Evolutionary conservation across 2,113 vertebrate genomes (phyloP).

Genomic region (Cephalopholis sonnerati): DNA sequence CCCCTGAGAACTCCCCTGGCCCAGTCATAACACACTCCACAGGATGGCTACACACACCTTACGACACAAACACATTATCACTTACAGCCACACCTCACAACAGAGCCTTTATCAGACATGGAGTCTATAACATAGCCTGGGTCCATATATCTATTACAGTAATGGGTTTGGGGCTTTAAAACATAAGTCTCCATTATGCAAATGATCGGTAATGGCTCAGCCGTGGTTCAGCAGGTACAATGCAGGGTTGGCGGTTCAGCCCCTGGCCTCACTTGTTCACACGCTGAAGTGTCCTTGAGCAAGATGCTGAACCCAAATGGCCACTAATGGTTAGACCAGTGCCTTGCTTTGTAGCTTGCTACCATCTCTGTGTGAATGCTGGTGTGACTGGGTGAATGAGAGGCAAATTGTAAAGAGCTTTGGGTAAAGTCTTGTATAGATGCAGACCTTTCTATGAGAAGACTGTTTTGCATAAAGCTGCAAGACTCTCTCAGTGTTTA

Average conservation of each 20-base stretch:
- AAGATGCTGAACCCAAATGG: neutral
- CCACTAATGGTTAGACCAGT: neutral
- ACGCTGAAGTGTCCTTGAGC: neutral
- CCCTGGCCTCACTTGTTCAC: neutral
- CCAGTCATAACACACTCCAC: constrained; percentile 43
- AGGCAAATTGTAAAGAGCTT: neutral
- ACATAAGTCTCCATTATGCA: constrained; percentile 2
- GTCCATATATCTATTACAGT: neutral
- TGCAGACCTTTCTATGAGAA: neutral
- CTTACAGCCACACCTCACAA: constrained; percentile 13
- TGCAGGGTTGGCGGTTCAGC: neutral
- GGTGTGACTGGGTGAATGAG: neutral
- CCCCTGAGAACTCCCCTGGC: constrained; percentile 46
- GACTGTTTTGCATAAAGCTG: neutral
- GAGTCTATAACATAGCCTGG: constrained; percentile 6
- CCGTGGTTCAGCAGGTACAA: neutral
- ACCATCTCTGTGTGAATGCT: too few species aligned
- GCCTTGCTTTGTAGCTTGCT: neutral
- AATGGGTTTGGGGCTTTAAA: neutral
- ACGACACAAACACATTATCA: constrained; percentile 16
- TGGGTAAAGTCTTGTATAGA: too few species aligned
- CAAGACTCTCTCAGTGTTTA: too few species aligned
- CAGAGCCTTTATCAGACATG: neutral
- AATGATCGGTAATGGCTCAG: neutral
- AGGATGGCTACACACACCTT: constrained; percentile 4